These are phyloP conservation scores for Ondatra zibethicus DNA, from an alignment of 2,113 vertebrate genomes.

Conservation along the genomic window DNA sequence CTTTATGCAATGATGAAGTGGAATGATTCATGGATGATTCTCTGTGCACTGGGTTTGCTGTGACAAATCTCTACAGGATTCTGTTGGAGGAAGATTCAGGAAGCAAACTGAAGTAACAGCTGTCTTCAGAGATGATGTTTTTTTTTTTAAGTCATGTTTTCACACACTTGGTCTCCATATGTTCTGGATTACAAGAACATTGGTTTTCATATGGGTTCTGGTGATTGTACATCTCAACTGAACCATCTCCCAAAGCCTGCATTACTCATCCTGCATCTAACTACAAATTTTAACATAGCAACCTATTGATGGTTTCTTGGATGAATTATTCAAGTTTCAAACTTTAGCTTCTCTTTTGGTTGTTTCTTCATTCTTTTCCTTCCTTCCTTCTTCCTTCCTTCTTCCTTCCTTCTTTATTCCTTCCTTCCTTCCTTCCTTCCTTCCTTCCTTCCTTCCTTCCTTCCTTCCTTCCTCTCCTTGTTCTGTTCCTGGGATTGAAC, in stretches of 20 bases:
- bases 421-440: not conserved
- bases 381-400: not conserved
- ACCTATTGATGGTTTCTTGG: not conserved
- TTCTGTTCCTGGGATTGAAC: not conserved
- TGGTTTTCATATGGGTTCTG: not conserved
- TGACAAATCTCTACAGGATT: not conserved
- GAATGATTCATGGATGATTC: not conserved
- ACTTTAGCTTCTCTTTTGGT: constrained; percentile 11
- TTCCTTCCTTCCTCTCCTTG: not conserved
- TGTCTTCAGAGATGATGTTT: not conserved
- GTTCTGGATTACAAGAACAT: not conserved
- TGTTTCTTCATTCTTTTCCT: not conserved
- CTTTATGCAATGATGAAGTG: not conserved
- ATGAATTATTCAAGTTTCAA: constrained; percentile 13
- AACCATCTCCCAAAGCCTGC: not conserved
- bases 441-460: not conserved
- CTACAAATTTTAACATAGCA: not conserved
- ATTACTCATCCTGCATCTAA: not conserved
- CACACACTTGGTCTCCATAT: not conserved
- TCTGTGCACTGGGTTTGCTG: not conserved
- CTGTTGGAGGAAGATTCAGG: not conserved
- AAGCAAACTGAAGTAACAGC: not conserved
- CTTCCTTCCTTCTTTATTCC: not conserved
- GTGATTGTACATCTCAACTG: not conserved
- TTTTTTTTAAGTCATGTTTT: not conserved